Base-by-base conservation (phyloP, 2,888 invertebrate genomes). In the Lycia hirtaria region DNA sequence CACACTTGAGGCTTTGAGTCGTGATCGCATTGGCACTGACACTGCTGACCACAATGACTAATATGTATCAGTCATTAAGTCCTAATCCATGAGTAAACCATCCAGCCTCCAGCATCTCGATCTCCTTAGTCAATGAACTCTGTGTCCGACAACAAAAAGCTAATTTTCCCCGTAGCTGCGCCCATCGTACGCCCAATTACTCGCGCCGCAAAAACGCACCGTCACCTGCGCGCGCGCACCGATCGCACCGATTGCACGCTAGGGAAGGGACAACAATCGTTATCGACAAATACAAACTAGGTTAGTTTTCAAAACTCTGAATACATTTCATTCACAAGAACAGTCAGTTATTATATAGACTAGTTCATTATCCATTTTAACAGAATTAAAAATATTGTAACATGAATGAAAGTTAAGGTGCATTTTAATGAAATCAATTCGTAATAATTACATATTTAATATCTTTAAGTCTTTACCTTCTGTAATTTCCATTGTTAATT, bases 101-200 rank as follows among this genome's bases (percentile, higher is more conserved):
- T 47, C 19, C 33, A n/a, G 43, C n/a, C 3, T 1, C 19, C 51
- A 51, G 33, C 45, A 35, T 56, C 56, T 40, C 37, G 20, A 40
- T 20, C 15, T 58, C 38, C 19, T 58, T 58, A 52, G 57, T 58
- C 57, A 58, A 58, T 53, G 57, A 58, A 58, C 57, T 58, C 57
- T 3, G 15, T 17, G 5, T 37, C 10, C 14, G 17, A 4, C 45
- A 22, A 57, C 48, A 52, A 58, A 58, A 58, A 58, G 52, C 35
- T 48, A 48, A 58, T 52, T 58, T 58, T 58, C 52, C 33, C 48
- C 52, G 41, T 33, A 47, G 50, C 52, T 57, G 45, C 56, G 41
- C 57, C 59, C 63, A 63, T 55, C 51, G 54, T 60, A 65, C 60
- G 68, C 38, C 55, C 66, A 68, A 69, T 69, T 69, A 69, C 58